phyloP scores from a whole-genome alignment of 2,888 invertebrate species.

The Clostera curtula region DNA sequence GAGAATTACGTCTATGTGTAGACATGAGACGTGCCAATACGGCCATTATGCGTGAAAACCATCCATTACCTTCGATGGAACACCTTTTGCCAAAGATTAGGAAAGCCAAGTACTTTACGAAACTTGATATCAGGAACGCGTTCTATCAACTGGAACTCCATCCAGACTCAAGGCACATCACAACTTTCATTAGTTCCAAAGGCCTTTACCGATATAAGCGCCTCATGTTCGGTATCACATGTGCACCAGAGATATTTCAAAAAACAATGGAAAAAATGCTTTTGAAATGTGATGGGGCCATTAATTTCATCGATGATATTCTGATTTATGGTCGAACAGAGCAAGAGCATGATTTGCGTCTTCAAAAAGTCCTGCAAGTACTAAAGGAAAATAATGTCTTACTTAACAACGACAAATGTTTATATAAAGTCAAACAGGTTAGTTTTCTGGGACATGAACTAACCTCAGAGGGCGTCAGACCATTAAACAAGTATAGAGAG shows the following conservation, averaged over 20 bases:
- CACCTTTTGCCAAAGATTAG: conserved; percentile 11
- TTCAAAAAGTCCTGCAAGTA: neutral
- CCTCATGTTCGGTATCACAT: conserved; percentile 9
- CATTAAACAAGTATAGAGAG: conserved; percentile 3
- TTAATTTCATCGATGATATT: conserved; percentile 1
- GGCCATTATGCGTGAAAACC: conserved; percentile 21
- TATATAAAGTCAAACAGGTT: neutral
- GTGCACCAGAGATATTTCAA: conserved; percentile 6
- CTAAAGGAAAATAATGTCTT: conserved; percentile 3
- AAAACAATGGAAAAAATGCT: conserved; percentile 1
- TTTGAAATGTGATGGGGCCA: neutral
- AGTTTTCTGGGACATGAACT: conserved; percentile 3
- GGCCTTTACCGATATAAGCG: too few relatives aligned
- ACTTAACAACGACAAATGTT: conserved; percentile 1
- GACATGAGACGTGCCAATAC: conserved; percentile 27
- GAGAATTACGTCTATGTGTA: too few relatives aligned
- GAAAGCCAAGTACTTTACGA: conserved; percentile 6
- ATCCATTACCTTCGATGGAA: conserved; percentile 23
- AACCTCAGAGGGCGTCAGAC: conserved; percentile 1
- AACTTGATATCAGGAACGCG: conserved; percentile 10
- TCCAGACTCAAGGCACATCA: conserved; percentile 4
- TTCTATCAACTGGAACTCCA: conserved; percentile 7
- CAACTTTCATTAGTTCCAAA: conserved; percentile 4
- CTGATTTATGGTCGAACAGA: neutral
- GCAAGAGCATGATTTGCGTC: neutral